Percentiles rank a stretch among this genome's conserved stretches.
Conservation (phyloP, 2,888 invertebrate species). For the Hoplodrina ambigua region DNA sequence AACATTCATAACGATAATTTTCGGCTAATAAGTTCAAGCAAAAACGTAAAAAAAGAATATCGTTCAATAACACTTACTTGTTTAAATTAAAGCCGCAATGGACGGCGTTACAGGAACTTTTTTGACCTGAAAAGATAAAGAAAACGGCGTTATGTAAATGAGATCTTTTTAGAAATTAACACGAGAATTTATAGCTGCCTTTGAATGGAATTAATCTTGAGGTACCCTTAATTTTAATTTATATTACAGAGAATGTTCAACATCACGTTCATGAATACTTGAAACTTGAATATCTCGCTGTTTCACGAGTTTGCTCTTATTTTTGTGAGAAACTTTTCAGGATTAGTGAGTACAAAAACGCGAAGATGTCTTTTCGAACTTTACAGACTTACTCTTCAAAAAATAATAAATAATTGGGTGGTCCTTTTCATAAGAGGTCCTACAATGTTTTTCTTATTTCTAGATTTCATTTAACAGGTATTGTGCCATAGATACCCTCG, state of each 20-base stretch:
- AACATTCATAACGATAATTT: conserved; percentile 20
- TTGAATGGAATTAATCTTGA: conserved; percentile 67
- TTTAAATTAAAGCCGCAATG: conserved; percentile 81
- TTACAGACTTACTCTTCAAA: conserved; percentile 12
- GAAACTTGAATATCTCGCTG: conserved; percentile 35
- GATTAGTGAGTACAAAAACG: conserved; percentile 25
- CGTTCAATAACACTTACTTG: conserved; percentile 76
- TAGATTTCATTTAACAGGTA: conserved; percentile 28
- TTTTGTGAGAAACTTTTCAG: conserved; percentile 26
- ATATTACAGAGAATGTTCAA: conserved; percentile 49
- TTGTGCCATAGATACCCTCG: conserved; percentile 20
- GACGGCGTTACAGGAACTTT: conserved; percentile 86
- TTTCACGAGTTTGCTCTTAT: conserved; percentile 18
- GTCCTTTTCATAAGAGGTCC: not conserved
- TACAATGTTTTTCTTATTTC: not conserved
- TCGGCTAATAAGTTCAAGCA: conserved; percentile 12
- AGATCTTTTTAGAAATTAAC: conserved; percentile 63
- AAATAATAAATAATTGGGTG: conserved; percentile 21
- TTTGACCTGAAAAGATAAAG: conserved; percentile 82
- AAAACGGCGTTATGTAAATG: conserved; percentile 66
- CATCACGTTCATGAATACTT: conserved; percentile 50
- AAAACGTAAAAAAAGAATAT: conserved; percentile 24
- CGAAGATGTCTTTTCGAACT: conserved; percentile 24
- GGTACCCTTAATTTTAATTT: conserved; percentile 57
- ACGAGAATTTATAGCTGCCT: conserved; percentile 65